Evolutionary conservation across 2,797 vertebrate species (phyloP).

Genomic region (Sphenopsis melanotis): DNA sequence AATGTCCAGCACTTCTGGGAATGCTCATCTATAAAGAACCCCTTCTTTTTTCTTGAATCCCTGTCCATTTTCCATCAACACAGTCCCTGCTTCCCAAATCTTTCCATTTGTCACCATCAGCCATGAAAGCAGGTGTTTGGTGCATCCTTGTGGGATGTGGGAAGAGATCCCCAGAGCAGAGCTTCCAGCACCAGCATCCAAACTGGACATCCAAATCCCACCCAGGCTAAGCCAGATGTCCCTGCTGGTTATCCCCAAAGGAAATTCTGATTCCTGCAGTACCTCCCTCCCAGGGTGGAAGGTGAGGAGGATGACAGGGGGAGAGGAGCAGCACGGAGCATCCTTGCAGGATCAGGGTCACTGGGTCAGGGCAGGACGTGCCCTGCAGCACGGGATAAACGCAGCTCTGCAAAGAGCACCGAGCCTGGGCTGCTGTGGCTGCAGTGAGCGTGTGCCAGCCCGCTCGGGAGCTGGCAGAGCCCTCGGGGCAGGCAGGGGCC

Average conservation of each 20-base stretch:
- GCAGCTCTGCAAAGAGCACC: background rate
- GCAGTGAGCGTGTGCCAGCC: background rate
- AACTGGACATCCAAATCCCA: background rate
- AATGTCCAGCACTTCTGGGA: background rate
- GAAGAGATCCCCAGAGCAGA: background rate
- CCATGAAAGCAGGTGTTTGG: fast-evolving
- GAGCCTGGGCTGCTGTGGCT: background rate
- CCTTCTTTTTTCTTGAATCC: background rate
- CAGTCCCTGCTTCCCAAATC: background rate
- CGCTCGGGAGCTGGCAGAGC: background rate
- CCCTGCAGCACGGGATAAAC: fast-evolving
- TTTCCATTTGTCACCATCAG: background rate
- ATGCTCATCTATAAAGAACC: background rate
- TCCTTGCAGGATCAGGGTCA: background rate
- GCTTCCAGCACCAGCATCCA: background rate
- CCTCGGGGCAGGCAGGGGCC: background rate
- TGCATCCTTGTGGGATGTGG: background rate
- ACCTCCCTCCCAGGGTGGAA: background rate
- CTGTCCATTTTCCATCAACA: background rate
- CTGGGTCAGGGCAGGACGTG: fast-evolving
- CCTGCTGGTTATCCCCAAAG: background rate
- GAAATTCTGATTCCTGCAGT: background rate
- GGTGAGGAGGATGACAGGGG: background rate
- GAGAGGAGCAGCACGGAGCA: background rate
- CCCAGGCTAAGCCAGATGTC: background rate